Percentiles rank a stretch among this genome's conserved stretches.
Conservation (phyloP, 2,888 invertebrate genomes). For the Bibio marci region DNA sequence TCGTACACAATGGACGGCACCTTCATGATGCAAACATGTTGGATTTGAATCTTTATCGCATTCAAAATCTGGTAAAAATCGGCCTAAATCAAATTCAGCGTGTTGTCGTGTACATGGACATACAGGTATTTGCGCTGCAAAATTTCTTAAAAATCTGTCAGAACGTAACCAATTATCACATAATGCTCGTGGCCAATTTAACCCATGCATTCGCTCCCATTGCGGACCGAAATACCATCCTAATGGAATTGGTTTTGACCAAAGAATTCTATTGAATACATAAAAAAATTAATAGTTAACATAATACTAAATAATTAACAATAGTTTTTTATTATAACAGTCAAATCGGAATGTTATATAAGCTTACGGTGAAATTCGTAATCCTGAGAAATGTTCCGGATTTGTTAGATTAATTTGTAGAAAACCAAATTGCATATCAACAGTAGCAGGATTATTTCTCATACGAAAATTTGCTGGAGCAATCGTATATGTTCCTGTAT, state of each 20-base stretch:
- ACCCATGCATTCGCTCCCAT: conserved; percentile 68
- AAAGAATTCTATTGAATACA: conserved; percentile 40
- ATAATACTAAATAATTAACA: neutral
- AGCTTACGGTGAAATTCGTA: conserved; percentile 58
- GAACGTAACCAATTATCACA: conserved; percentile 84
- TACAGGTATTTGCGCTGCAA: conserved; percentile 63
- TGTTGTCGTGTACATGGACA: conserved; percentile 90
- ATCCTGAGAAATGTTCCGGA: conserved; percentile 44
- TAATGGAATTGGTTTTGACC: conserved; percentile 83
- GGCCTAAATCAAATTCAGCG: conserved; percentile 79
- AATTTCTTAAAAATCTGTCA: conserved; percentile 61
- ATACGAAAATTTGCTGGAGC: conserved; percentile 53
- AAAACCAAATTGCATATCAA: conserved; percentile 71
- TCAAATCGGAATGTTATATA: no score
- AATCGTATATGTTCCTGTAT: conserved; percentile 56
- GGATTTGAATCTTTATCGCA: conserved; percentile 87
- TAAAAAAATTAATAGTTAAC: neutral
- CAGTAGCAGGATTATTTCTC: conserved; percentile 47
- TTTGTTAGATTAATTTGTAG: conserved; percentile 74
- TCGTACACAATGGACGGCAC: conserved; percentile 82
- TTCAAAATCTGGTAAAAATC: conserved; percentile 75
- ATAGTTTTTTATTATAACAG: neutral
- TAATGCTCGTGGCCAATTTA: conserved; percentile 62
- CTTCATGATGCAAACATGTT: conserved; percentile 72
- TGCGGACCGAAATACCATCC: conserved; percentile 86